A percentile compares a stretch with the other conserved stretches of the same genome.
Conservation (phyloP, 2,113 vertebrate genomes). For the Axis porcinus region DNA sequence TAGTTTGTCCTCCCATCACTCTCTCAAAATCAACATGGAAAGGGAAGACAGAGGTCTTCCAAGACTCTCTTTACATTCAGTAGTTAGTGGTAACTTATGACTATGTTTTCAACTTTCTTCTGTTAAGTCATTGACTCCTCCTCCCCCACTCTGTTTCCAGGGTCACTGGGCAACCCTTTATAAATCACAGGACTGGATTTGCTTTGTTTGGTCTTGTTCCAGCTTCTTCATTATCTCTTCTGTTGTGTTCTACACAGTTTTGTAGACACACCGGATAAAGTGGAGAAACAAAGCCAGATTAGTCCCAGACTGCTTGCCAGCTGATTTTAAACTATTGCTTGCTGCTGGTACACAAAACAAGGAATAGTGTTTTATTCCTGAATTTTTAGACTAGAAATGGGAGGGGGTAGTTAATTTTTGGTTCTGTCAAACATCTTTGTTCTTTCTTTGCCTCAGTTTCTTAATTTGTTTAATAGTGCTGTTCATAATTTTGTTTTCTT, state of each 20-base stretch:
- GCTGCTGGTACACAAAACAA: conserved; percentile 10
- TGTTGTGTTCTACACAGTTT: conserved; percentile 49
- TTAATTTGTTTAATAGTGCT: not conserved
- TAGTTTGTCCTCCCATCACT: not conserved
- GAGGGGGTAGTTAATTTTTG: not conserved
- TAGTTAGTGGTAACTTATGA: conserved; percentile 40
- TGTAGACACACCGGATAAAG: conserved; percentile 52
- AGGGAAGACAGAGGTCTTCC: conserved; percentile 1
- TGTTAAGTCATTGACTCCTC: conserved; percentile 14
- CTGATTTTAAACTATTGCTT: conserved; percentile 45
- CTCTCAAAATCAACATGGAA: not conserved
- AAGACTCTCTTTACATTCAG: not conserved
- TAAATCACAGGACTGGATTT: conserved; percentile 41
- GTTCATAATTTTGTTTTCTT: not conserved
- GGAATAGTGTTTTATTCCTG: conserved; percentile 5
- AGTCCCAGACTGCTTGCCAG: conserved; percentile 39
- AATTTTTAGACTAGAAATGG: conserved; percentile 36
- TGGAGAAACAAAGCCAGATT: conserved; percentile 42
- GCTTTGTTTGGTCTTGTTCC: conserved; percentile 50
- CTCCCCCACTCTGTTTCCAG: not conserved
- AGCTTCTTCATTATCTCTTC: conserved; percentile 53
- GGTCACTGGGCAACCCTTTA: conserved; percentile 37
- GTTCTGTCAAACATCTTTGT: conserved; percentile 20
- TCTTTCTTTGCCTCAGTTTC: conserved; percentile 37
- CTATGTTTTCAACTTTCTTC: conserved; percentile 45